A percentile compares a stretch with the other conserved stretches of the same genome.
These are phyloP conservation scores for Phenganax marumi DNA, from an alignment of 92 coral and sea anemone genomes.

Conservation along the genomic window DNA sequence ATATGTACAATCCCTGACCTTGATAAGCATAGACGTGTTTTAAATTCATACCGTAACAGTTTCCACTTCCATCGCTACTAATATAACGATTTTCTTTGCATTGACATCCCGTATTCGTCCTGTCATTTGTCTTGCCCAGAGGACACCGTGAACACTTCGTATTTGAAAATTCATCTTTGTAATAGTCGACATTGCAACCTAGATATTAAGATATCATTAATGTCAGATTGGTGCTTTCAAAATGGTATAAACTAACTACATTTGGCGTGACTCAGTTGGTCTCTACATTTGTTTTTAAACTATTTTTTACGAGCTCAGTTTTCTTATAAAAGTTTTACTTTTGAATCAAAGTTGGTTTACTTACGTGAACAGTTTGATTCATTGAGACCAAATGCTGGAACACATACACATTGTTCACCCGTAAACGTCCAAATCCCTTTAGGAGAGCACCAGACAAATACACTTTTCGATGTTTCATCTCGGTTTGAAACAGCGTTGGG, in stretches of 20 bases:
- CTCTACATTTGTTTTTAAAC: too few species aligned
- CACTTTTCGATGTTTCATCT: background rate
- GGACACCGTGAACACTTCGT: background rate
- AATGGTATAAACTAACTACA: too few species aligned
- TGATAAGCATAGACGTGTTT: too few species aligned
- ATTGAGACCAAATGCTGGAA: background rate
- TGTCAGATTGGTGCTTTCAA: too few species aligned
- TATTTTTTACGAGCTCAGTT: too few species aligned
- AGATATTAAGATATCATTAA: background rate
- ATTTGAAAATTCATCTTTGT: background rate
- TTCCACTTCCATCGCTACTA: background rate
- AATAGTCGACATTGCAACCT: background rate
- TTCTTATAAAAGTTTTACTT: too few species aligned
- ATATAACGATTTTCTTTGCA: background rate
- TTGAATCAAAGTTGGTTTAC: background rate
- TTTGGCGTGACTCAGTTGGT: too few species aligned
- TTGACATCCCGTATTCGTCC: background rate
- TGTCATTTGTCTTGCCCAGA: background rate
- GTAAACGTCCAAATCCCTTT: background rate
- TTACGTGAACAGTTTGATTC: background rate
- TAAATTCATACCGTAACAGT: background rate
- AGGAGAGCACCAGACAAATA: background rate
- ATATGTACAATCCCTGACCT: too few species aligned
- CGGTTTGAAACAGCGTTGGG: background rate
- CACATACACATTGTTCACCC: background rate